These are phyloP conservation scores for Microtus richardsoni DNA, from an alignment of 2,113 vertebrate species.

Conservation along the genomic window DNA sequence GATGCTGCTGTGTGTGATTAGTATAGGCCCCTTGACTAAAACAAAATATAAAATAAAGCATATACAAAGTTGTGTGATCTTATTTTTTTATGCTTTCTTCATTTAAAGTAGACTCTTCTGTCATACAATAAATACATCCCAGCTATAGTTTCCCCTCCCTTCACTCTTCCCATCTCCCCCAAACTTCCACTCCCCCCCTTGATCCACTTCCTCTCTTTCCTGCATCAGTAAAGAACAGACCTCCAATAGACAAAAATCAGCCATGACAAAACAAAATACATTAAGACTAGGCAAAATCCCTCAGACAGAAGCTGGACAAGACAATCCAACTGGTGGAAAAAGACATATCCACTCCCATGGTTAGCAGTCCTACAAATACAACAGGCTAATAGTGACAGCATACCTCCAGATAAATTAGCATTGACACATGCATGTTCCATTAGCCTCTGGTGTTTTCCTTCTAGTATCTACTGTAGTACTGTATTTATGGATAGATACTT, in stretches of 20 bases:
- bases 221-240: background rate
- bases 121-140: background rate
- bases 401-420: fast-evolving
- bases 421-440: background rate
- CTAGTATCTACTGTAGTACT: background rate
- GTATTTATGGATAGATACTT: background rate
- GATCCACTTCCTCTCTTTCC: background rate
- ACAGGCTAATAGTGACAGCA: background rate
- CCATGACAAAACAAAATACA: background rate
- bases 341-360: background rate
- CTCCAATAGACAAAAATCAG: background rate
- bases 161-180: too few species aligned
- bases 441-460: background rate
- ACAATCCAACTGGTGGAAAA: background rate
- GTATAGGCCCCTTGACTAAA: conserved; percentile 48
- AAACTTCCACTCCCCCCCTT: background rate
- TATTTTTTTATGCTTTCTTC: background rate
- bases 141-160: background rate
- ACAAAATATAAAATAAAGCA: background rate
- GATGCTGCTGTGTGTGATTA: conserved; percentile 36
- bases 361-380: background rate
- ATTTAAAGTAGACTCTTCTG: background rate
- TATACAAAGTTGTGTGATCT: background rate
- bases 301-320: background rate
- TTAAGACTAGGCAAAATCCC: background rate